Evolutionary conservation across 92 coral and sea anemone species (phyloP).

Genomic region (Isaurus tuberculatus): DNA sequence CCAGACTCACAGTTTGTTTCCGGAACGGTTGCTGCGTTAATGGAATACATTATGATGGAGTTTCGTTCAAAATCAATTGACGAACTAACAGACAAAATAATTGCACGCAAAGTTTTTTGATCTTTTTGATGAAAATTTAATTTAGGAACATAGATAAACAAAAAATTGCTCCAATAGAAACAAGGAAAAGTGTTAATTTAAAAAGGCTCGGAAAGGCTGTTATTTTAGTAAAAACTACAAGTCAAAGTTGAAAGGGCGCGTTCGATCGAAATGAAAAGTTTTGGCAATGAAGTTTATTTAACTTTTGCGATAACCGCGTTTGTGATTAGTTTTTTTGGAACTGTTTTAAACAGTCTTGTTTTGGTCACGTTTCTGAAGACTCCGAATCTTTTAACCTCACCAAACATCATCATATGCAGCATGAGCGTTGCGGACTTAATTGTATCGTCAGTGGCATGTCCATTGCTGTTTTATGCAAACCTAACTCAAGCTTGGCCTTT

Average conservation of each 20-base stretch:
- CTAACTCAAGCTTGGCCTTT: slow-evolving; percentile 54
- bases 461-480: slow-evolving; percentile 69
- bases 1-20: background rate
- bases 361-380: slow-evolving; percentile 70
- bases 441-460: slow-evolving; percentile 46
- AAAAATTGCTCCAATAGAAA: background rate
- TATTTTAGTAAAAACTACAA: background rate
- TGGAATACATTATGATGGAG: background rate
- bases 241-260: background rate
- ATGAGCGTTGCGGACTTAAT: slow-evolving; percentile 81
- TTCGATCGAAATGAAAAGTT: too few relatives aligned
- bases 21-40: background rate
- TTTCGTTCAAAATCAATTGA: too few relatives aligned
- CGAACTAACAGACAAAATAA: too few relatives aligned
- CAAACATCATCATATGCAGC: slow-evolving; percentile 79
- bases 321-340: background rate
- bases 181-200: background rate
- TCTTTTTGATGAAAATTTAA: background rate
- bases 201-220: background rate
- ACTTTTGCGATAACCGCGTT: background rate
- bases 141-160: background rate
- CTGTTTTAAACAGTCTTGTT: slow-evolving; percentile 68
- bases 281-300: background rate
- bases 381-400: slow-evolving; percentile 68
- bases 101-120: too few relatives aligned